phyloP scores from a whole-genome alignment of 2,888 invertebrate genomes.

The Tetragonula carbonaria region DNA sequence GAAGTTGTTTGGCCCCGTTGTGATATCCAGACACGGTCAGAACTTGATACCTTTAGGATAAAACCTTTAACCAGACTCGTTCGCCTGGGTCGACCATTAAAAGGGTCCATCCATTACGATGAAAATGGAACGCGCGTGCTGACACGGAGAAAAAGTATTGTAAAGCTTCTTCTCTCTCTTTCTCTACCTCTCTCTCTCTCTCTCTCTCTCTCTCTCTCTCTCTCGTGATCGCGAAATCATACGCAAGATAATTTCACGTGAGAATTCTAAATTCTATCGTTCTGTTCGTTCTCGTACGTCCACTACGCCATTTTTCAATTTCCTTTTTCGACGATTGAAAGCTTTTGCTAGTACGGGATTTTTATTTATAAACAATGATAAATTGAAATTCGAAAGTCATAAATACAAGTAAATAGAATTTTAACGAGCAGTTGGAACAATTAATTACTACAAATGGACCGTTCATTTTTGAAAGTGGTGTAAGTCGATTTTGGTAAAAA shows the following conservation, averaged over 20 bases:
- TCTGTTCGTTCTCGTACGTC: neutral
- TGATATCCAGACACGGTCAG: slow-evolving; percentile 57
- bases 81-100: slow-evolving; percentile 64
- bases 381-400: too few relatives aligned
- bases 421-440: too few relatives aligned
- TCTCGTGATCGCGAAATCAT: slow-evolving; percentile 4
- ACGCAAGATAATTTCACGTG: slow-evolving; percentile 25
- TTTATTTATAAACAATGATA: too few relatives aligned
- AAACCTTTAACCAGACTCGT: slow-evolving; percentile 70
- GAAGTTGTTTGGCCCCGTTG: slow-evolving; percentile 45
- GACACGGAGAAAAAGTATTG: slow-evolving; percentile 59
- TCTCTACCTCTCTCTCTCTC: too few relatives aligned
- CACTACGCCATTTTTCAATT: neutral
- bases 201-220: neutral
- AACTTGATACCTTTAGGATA: slow-evolving; percentile 65
- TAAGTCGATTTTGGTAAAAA: too few relatives aligned
- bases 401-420: too few relatives aligned
- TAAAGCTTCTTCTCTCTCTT: neutral
- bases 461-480: too few relatives aligned
- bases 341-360: too few relatives aligned
- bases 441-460: too few relatives aligned
- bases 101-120: slow-evolving; percentile 72
- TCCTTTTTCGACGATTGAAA: too few relatives aligned
- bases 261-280: neutral
- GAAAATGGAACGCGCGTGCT: slow-evolving; percentile 68